Conservation (phyloP, 2,113 vertebrate species). For the Porphyrio hochstetteri region DNA sequence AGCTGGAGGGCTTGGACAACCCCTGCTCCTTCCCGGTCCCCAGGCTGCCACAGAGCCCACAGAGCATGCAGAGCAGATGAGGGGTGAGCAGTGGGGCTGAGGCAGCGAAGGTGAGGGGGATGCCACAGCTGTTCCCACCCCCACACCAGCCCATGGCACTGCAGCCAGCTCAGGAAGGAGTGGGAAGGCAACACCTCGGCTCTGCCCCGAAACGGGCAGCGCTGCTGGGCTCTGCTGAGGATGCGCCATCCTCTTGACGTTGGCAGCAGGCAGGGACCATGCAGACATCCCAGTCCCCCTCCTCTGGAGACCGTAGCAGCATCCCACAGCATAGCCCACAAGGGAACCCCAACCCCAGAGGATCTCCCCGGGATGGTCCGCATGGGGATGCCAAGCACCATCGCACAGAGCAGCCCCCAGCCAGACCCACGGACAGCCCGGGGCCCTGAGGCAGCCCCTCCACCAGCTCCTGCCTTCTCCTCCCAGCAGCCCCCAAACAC, state of each 20-base stretch:
- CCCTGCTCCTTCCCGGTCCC: neutral
- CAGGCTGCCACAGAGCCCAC: neutral
- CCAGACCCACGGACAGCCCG: rapidly evolving
- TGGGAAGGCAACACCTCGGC: neutral
- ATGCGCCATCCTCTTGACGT: rapidly evolving
- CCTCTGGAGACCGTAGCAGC: rapidly evolving
- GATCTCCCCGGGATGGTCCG: rapidly evolving
- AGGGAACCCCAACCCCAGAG: neutral
- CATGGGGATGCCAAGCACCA: rapidly evolving
- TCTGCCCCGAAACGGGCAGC: neutral
- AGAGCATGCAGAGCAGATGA: neutral
- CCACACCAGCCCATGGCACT: neutral
- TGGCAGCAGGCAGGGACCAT: neutral
- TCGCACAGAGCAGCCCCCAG: rapidly evolving
- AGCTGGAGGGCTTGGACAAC: neutral
- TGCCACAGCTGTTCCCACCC: neutral
- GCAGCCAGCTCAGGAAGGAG: neutral
- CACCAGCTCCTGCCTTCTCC: neutral
- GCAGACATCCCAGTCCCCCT: neutral
- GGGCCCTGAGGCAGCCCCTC: neutral
- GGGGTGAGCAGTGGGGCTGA: neutral
- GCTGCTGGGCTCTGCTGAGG: neutral
- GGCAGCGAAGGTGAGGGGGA: neutral
- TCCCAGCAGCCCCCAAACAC: neutral
- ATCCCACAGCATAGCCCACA: neutral